A percentile compares a stretch with the other conserved stretches of the same genome.
phyloP scores from a whole-genome alignment of 2,888 invertebrate species.

The Ypsolopha sequella region DNA sequence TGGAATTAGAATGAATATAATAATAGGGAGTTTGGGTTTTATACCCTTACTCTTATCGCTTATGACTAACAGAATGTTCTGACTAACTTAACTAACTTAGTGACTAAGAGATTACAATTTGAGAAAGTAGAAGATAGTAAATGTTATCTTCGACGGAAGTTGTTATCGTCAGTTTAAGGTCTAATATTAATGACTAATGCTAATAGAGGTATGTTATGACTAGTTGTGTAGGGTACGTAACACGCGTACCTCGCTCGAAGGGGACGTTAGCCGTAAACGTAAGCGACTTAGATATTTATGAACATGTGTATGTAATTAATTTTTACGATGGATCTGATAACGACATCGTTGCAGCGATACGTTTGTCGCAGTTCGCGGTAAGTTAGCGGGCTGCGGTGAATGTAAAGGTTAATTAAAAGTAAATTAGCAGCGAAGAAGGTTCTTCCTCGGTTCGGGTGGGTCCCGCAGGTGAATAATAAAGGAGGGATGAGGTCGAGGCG shows the following conservation, averaged over 20 bases:
- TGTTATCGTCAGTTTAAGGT: too few relatives aligned
- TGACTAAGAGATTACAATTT: too few relatives aligned
- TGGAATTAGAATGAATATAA: too few relatives aligned
- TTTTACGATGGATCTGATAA: constrained; percentile 67
- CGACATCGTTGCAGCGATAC: constrained; percentile 54
- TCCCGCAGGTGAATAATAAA: constrained; percentile 19
- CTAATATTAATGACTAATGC: too few relatives aligned
- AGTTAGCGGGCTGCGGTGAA: constrained; percentile 32
- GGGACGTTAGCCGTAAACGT: constrained; percentile 56
- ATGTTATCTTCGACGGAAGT: too few relatives aligned
- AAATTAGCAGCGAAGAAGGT: constrained; percentile 34
- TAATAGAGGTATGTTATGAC: too few relatives aligned
- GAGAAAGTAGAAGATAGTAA: too few relatives aligned
- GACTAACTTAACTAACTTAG: too few relatives aligned
- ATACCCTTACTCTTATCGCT: too few relatives aligned
- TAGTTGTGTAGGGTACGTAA: too few relatives aligned
- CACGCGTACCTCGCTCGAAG: constrained; percentile 19
- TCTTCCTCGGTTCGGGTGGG: constrained; percentile 21
- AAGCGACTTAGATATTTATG: constrained; percentile 65
- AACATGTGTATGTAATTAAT: constrained; percentile 69
- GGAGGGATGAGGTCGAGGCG: constrained; percentile 4
- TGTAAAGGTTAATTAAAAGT: constrained; percentile 48
- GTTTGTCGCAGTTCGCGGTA: constrained; percentile 43
- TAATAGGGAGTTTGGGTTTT: too few relatives aligned
- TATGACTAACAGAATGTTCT: too few relatives aligned